Percentiles rank a stretch among this genome's conserved stretches.
Evolutionary conservation across 1,140 invertebrate genomes (phyloP).

Genomic region (Branchinecta lindahli): DNA sequence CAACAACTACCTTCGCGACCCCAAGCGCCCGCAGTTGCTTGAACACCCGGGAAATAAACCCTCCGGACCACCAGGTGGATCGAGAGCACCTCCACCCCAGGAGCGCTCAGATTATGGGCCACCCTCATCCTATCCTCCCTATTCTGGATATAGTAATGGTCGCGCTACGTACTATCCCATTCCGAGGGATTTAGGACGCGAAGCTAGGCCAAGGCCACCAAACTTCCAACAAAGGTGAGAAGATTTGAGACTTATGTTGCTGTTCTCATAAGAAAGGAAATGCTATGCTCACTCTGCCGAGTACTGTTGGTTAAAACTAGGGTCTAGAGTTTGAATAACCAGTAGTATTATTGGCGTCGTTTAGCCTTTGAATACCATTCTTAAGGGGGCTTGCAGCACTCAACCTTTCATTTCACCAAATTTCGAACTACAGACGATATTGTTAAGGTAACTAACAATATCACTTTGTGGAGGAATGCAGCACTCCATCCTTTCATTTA

Average conservation of each 20-base stretch:
- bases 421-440: too few species aligned
- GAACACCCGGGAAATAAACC: constrained; percentile 56
- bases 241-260: not conserved
- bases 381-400: too few species aligned
- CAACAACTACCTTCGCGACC: constrained; percentile 92
- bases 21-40: constrained; percentile 80
- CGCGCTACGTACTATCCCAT: not conserved
- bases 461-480: too few species aligned
- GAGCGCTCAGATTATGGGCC: constrained; percentile 13
- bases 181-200: not conserved
- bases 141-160: constrained; percentile 9
- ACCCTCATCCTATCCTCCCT: not conserved
- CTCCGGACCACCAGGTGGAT: constrained; percentile 20
- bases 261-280: not conserved
- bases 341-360: too few species aligned
- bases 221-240: not conserved
- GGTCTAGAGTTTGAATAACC: too few species aligned
- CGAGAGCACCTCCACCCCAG: constrained; percentile 18
- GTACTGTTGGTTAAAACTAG: too few species aligned
- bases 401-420: too few species aligned
- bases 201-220: not conserved
- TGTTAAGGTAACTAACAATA: too few species aligned
- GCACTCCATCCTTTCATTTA: too few species aligned
- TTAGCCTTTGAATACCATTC: too few species aligned
- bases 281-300: not conserved